Evolutionary conservation across 2,797 vertebrate species (phyloP), one percentile per base, ranked within the genome.

Genomic region (Parauchenoglanis punctatus): DNA sequence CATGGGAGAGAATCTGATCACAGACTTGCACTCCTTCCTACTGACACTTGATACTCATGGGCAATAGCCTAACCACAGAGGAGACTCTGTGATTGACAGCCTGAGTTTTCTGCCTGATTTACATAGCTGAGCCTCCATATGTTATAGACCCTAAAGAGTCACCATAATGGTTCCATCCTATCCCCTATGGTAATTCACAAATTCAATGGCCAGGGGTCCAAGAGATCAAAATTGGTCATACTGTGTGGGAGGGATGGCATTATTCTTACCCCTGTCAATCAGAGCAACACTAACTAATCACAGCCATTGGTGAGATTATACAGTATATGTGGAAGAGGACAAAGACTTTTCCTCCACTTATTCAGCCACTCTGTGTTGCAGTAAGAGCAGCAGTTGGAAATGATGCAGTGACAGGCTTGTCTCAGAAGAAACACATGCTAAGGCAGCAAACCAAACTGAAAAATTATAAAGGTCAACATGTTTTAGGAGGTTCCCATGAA

Each of bases 61-160:
- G 40, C 25, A 63, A 80, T 77, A 44, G 80, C 28, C 78, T 83
- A 89, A 40, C 25, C 70, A 28, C 17, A 63, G 85, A 61, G 59
- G 23, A 59, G 61, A 75, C 67, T 85, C 25, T 85, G 61, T 87
- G 83, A 87, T 63, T 75, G 75, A 85, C 87, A 89, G 77, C 67
- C 46, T 52, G 13, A 6, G 59, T 81, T 87, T 56, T 67, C 73
- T 84, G 67, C 76, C 75, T 88, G 67, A 2, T 85, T 86, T 58
- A 72, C 52, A 88, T 65, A 10, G 40, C 49, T 86, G 61, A 84
- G 46, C 49, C 18, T 84, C 12, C 15, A 72, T 67, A 72, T 67
- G 73, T 1, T 18, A 7, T 18, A 82, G 35, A 65, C 58, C 23
- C 46, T 61, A 81, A 59, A 44, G 20, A 65, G 56, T 25, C 17